Evolutionary conservation across 2,888 invertebrate genomes (phyloP).

Genomic region (Eupithecia exiguata): DNA sequence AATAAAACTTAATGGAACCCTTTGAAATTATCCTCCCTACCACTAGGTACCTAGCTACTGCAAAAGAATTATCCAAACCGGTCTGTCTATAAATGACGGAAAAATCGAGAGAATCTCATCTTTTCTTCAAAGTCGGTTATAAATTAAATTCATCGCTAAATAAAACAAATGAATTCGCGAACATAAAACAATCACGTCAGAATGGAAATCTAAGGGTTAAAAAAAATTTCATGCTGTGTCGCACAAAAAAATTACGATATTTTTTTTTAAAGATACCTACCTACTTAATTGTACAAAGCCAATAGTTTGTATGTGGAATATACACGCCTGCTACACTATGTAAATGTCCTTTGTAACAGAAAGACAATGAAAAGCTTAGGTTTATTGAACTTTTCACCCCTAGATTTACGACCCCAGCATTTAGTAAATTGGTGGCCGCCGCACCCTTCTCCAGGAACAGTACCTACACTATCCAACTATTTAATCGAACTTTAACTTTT

Average conservation of each 20-base stretch:
- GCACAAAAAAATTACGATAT: too few species aligned
- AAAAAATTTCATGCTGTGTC: too few species aligned
- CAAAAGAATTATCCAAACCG: too few species aligned
- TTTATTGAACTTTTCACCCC: conserved; percentile 25
- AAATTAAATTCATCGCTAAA: neutral
- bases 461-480: neutral
- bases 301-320: neutral
- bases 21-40: too few species aligned
- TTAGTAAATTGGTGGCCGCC: conserved; percentile 33
- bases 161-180: neutral
- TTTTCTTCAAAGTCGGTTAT: neutral
- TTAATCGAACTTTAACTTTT: neutral
- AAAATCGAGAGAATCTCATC: too few species aligned
- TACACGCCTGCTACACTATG: neutral
- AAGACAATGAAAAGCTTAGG: conserved; percentile 10
- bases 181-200: neutral
- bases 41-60: too few species aligned
- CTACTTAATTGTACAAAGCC: neutral
- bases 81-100: too few species aligned
- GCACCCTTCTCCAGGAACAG: conserved; percentile 32
- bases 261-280: too few species aligned
- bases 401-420: conserved; percentile 24
- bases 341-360: neutral
- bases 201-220: neutral
- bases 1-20: too few species aligned